Base-by-base conservation (phyloP, 2,888 invertebrate genomes). In the Linyphia triangularis region DNA sequence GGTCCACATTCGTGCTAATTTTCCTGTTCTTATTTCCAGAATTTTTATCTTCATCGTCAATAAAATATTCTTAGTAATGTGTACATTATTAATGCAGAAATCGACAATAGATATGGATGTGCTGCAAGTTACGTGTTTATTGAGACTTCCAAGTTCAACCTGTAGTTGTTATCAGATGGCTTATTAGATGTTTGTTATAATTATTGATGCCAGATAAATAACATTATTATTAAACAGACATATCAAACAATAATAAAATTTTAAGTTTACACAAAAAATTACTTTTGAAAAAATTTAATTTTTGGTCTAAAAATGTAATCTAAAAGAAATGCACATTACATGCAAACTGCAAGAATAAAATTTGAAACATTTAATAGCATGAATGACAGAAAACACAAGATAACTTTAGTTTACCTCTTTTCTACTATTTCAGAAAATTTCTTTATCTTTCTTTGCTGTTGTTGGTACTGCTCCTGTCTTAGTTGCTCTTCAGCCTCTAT, bases 381-480 rank as follows among this genome's bases (percentile, higher is more conserved):
- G 51, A n/a, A n/a, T 51, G n/a, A 9, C 4, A 51, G 51, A 51
- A n/a, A 16, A 51, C n/a, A 3, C 51, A 51, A n/a, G n/a, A n/a
- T n/a, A 51, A 13, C 1, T 13, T 0, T n/a, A 51, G n/a, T n/a
- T 65, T 84, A 89, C 89, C 88, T 92, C 82, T 93, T 97, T 93
- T 97, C 97, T 94, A 97, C 95, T 96, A 98, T 98, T 94, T 98
- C 97, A 92, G 95, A 96, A 94, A 97, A 98, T 90, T 98, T 98
- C 94, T 97, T 98, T 93, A 95, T 96, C 94, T 96, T 96, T 51
- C 61, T 78, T 65, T 86, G 86, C 37, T 88, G 78, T 26, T 70
- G 69, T n/a, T 78, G 78, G 16, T 37, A 30, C 67, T 88, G 67
- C 7, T 85, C 75, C 26, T 89, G 85, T 19, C 82, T 61, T 7